phyloP scores from a whole-genome alignment of 2,113 vertebrate genomes.

The Salvelinus alpinus region DNA sequence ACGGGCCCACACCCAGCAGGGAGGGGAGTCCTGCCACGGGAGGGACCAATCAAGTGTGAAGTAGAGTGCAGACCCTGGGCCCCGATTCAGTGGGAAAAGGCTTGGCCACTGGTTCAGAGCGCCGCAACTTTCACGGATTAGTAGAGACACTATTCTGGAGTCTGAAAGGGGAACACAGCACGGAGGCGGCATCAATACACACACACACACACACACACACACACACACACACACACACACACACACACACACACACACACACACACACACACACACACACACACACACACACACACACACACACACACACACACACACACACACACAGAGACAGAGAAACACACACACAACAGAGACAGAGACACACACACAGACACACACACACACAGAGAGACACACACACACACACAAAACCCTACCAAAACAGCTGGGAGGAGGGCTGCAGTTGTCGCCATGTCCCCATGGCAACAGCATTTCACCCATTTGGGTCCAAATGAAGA shows the following conservation, averaged over 20 bases:
- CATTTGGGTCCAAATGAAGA: slow-evolving; percentile 94
- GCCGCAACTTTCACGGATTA: slow-evolving; percentile 99
- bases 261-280: slow-evolving; percentile 4
- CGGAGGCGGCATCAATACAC: slow-evolving; percentile 92
- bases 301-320: slow-evolving; percentile 28
- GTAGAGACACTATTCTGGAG: slow-evolving; percentile 96
- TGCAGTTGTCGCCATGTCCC: slow-evolving; percentile 88
- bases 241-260: slow-evolving; percentile 17
- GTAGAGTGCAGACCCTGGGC: slow-evolving; percentile 90
- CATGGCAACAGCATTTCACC: slow-evolving; percentile 94
- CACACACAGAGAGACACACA: slow-evolving; percentile 17
- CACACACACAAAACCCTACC: slow-evolving; percentile 74
- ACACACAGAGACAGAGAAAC: slow-evolving; percentile 67
- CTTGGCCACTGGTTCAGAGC: slow-evolving; percentile 94
- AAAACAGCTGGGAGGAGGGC: slow-evolving; percentile 95
- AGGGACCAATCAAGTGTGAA: slow-evolving; percentile 98
- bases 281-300: slow-evolving; percentile 37
- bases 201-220: slow-evolving; percentile 23
- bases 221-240: slow-evolving; percentile 23
- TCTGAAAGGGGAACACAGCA: slow-evolving; percentile 96
- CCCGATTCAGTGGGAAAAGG: slow-evolving; percentile 95
- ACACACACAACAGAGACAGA: slow-evolving; percentile 23
- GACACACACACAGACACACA: slow-evolving; percentile 65
- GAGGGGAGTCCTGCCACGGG: slow-evolving; percentile 90
- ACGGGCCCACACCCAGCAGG: slow-evolving; percentile 90